phyloP scores from a whole-genome alignment of 2,797 vertebrate species.

The Eleutherodactylus coqui region DNA sequence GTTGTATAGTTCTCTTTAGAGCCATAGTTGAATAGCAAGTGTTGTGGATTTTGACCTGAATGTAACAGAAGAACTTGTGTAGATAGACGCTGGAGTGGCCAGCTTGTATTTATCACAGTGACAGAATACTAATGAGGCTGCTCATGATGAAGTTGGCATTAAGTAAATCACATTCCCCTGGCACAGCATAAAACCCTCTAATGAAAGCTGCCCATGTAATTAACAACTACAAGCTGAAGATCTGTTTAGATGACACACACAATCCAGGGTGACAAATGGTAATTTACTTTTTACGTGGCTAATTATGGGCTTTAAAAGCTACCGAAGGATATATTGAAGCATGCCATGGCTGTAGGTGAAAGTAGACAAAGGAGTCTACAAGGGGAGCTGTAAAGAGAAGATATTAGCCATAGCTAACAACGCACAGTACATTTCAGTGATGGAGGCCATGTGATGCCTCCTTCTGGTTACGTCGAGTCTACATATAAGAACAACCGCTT shows the following conservation, averaged over 20 bases:
- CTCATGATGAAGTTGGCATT: constrained; percentile 44
- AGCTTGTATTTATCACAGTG: constrained; percentile 13
- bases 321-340: neutral
- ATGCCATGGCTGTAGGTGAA: neutral
- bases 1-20: neutral
- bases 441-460: neutral
- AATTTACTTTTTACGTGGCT: neutral
- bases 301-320: neutral
- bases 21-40: neutral
- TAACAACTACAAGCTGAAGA: constrained; percentile 15
- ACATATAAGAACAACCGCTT: no score
- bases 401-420: neutral
- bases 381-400: neutral
- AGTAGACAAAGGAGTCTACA: neutral
- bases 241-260: neutral
- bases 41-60: neutral
- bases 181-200: constrained; percentile 33
- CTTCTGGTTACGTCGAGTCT: neutral
- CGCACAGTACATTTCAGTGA: neutral
- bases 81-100: constrained; percentile 1
- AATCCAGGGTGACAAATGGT: neutral
- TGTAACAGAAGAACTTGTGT: neutral
- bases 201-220: constrained; percentile 48
- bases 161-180: constrained; percentile 40
- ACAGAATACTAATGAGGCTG: constrained; percentile 42